Evolutionary conservation across 2,797 vertebrate species (phyloP).

Genomic region (Xenentodon cancila): DNA sequence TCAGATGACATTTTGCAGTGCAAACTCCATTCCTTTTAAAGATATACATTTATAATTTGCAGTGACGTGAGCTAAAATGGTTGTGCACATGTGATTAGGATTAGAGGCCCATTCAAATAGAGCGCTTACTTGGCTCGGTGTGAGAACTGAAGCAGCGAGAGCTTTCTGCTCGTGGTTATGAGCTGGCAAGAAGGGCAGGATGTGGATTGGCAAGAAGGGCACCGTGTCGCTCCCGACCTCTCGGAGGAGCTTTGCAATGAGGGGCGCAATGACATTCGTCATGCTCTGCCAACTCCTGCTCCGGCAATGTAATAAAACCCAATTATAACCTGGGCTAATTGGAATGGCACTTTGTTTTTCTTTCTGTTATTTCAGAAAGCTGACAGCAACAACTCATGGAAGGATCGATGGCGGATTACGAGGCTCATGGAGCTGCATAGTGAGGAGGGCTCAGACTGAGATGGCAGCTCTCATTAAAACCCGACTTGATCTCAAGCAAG

Average conservation of each 20-base stretch:
- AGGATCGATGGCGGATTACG: constrained; percentile 85
- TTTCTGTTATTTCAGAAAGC: constrained; percentile 82
- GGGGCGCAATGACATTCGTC: constrained; percentile 61
- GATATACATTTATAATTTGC: constrained; percentile 30
- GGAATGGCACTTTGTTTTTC: constrained; percentile 76
- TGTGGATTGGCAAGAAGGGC: constrained; percentile 66
- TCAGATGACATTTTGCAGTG: constrained; percentile 63
- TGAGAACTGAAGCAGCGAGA: constrained; percentile 45
- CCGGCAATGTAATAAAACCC: constrained; percentile 78
- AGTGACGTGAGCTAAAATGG: constrained; percentile 28
- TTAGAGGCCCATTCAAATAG: constrained; percentile 69
- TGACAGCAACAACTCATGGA: constrained; percentile 83
- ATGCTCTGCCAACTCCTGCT: constrained; percentile 55
- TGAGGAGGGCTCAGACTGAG: constrained; percentile 78
- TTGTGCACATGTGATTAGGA: constrained; percentile 61
- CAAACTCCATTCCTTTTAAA: constrained; percentile 38
- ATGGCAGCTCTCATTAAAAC: constrained; percentile 82
- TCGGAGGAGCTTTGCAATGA: constrained; percentile 61
- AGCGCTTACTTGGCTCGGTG: constrained; percentile 63
- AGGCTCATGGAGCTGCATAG: constrained; percentile 85
- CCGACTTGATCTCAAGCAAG: constrained; percentile 78
- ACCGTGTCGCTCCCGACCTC: constrained; percentile 59
- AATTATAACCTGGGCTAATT: constrained; percentile 83
- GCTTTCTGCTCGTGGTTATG: constrained; percentile 57
- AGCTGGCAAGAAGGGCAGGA: constrained; percentile 58